Base-by-base conservation (phyloP, 2,113 vertebrate genomes). In the Anoplopoma fimbria region DNA sequence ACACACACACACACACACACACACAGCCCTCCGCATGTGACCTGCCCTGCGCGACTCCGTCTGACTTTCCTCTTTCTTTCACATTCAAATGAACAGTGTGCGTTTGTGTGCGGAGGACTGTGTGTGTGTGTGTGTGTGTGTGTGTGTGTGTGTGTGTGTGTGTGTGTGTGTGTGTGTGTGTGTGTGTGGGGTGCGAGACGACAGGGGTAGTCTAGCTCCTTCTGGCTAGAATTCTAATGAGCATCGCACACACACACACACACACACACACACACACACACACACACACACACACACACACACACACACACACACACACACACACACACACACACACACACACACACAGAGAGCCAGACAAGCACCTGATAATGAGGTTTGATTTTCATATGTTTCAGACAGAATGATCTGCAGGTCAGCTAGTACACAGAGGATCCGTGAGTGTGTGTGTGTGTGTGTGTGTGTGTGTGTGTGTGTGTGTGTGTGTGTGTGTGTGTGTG, bases 301-400 rank as follows among this genome's bases (percentile, higher is more conserved):
- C 67, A 62, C 21, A n/a, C 21, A 33, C 69, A 58, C 51, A 69
- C 81, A 69, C 75, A 79, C 74, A 58, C 38, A 71, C 76, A 80
- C 71, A 27, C 67, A 76, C 69, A 65, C 65, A 72, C 69, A 86
- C 53, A 77, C 70, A 73, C 74, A 75, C 71, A 79, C 71, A 68
- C 60, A 55, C 42, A 34, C 64, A 42, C 51, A 47, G 23, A 21
- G 34, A 81, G 58, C 23, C 93, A 86, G 84, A 93, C 90, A 89
- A 89, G 92, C 55, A 83, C 75, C 87, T 92, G 90, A 94, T 96
- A 96, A 95, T 95, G 77, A 95, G 94, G 93, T 95, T 92, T 94
- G 89, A 93, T 95, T 96, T 95, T 95, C 95, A 94, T 95, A 87
- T 76, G 94, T 93, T 94, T 95, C 93, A 95, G 95, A 94, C 90